phyloP scores from a whole-genome alignment of 2,888 invertebrate species.

The Lysandra coridon region DNA sequence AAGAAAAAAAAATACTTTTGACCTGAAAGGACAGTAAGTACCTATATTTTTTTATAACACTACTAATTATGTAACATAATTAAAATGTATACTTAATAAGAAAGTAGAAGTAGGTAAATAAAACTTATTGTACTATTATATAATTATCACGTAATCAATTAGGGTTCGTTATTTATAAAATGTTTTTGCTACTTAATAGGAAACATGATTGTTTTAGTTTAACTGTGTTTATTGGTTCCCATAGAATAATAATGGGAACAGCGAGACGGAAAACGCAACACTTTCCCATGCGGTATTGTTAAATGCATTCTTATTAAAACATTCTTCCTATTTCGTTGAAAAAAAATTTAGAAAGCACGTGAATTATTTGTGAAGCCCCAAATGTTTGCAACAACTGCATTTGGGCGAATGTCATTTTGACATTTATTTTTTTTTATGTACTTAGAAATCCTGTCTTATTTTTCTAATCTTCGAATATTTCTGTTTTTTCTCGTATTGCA shows the following conservation, averaged over 20 bases:
- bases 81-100: not conserved
- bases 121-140: too few species aligned
- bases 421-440: not conserved
- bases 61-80: not conserved
- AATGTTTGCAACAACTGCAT: conserved; percentile 2
- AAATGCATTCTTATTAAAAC: not conserved
- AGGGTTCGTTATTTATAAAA: not conserved
- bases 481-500: not conserved
- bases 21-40: too few species aligned
- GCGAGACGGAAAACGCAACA: conserved; percentile 11
- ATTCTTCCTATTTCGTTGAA: conserved; percentile 3
- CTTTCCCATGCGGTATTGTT: conserved; percentile 28
- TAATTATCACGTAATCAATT: not conserved
- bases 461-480: not conserved
- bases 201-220: conserved; percentile 6
- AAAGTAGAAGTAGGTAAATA: not conserved
- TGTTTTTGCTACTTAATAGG: not conserved
- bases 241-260: conserved; percentile 25
- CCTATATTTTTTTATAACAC: too few species aligned
- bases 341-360: not conserved
- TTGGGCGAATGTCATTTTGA: not conserved
- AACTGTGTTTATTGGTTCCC: conserved; percentile 19
- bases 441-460: not conserved
- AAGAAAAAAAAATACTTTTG: too few species aligned
- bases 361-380: not conserved